Conservation (phyloP, 2,113 vertebrate species). For the Coracopsis vasa region DNA sequence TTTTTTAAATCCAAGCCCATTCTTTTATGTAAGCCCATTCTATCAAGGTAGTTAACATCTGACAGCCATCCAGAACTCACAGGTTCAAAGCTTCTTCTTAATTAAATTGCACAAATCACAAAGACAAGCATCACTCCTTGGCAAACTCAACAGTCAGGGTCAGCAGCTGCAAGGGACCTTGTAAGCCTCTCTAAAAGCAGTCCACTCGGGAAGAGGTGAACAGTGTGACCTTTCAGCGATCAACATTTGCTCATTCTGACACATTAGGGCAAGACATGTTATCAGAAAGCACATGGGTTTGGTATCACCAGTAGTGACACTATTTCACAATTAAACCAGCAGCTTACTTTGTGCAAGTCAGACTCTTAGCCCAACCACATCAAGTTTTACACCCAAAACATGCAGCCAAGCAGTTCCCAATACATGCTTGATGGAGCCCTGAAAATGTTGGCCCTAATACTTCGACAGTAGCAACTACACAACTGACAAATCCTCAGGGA, state of each 20-base stretch:
- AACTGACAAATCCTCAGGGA: background rate
- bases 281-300: background rate
- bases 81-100: background rate
- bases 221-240: background rate
- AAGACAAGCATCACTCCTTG: background rate
- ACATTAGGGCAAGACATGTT: background rate
- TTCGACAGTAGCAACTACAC: background rate
- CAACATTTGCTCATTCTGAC: background rate
- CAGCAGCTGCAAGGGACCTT: background rate
- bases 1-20: background rate
- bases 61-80: background rate
- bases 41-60: background rate
- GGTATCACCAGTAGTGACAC: background rate
- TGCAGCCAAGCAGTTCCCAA: background rate
- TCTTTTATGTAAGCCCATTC: background rate
- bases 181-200: background rate
- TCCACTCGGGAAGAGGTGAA: background rate
- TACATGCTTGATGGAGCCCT: background rate
- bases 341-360: background rate
- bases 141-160: background rate
- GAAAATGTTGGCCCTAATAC: background rate
- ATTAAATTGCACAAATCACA: background rate
- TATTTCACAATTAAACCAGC: background rate
- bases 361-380: background rate
- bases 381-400: background rate